These are phyloP conservation scores for Patella caerulea DNA, from an alignment of 2,888 invertebrate species.

Conservation along the genomic window DNA sequence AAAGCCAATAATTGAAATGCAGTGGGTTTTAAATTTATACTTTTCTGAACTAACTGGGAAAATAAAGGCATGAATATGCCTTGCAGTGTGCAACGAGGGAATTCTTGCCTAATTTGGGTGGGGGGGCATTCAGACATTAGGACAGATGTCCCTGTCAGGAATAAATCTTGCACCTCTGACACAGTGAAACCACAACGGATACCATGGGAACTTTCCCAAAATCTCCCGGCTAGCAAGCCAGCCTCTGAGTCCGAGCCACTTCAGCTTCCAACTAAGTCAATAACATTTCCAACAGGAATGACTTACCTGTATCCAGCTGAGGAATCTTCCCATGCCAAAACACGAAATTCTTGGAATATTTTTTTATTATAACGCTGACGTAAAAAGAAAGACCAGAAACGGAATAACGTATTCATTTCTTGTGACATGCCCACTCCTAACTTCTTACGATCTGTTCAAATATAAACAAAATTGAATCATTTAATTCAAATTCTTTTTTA, in stretches of 20 bases:
- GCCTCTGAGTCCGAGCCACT: too few relatives aligned
- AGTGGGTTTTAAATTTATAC: too few relatives aligned
- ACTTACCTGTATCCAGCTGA: constrained; percentile 86
- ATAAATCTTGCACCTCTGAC: too few relatives aligned
- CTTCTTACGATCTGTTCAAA: constrained; percentile 86
- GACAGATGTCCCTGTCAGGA: too few relatives aligned
- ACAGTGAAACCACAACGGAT: too few relatives aligned
- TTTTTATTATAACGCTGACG: constrained; percentile 97
- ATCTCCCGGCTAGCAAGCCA: background rate
- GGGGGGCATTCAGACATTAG: too few relatives aligned
- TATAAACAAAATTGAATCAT: constrained; percentile 13
- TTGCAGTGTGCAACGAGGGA: too few relatives aligned
- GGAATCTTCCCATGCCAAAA: constrained; percentile 94
- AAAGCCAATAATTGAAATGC: too few relatives aligned
- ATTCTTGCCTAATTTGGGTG: too few relatives aligned
- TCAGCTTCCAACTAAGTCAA: background rate
- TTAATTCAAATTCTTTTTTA: background rate
- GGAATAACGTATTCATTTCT: constrained; percentile 99
- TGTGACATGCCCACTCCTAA: constrained; percentile 94
- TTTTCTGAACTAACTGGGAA: too few relatives aligned
- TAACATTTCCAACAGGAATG: background rate
- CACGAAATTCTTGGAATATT: constrained; percentile 97
- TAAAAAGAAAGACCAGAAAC: constrained; percentile 99
- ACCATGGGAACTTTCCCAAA: background rate
- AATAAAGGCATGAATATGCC: too few relatives aligned